A percentile compares a stretch with the other conserved stretches of the same genome.
phyloP scores from a whole-genome alignment of 2,888 invertebrate genomes.

The Dynastes tityus region DNA sequence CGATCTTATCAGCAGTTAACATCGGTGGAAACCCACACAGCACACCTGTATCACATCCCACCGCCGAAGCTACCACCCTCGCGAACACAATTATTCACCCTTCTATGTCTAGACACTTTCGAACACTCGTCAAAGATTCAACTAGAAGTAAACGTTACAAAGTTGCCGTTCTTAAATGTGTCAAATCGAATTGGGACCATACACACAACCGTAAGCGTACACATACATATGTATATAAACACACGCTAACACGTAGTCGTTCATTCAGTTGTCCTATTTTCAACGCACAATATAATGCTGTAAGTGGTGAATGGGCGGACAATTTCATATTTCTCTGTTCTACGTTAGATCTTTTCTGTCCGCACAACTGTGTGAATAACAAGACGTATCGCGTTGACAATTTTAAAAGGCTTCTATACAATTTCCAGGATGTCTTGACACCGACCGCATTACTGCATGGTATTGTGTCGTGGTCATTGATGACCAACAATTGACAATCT shows the following conservation, averaged over 20 bases:
- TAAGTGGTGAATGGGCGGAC: constrained; percentile 40
- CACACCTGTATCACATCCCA: constrained; percentile 55
- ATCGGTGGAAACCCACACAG: constrained; percentile 55
- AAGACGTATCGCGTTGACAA: not conserved
- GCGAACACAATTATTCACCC: constrained; percentile 53
- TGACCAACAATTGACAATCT: not conserved
- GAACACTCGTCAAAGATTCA: constrained; percentile 44
- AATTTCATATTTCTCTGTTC: constrained; percentile 22
- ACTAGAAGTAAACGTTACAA: constrained; percentile 35
- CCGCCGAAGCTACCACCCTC: constrained; percentile 50
- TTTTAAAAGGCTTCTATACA: constrained; percentile 4
- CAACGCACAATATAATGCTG: constrained; percentile 37
- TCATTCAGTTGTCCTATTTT: constrained; percentile 43
- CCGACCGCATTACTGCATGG: not conserved
- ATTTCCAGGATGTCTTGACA: constrained; percentile 5
- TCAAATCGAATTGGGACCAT: constrained; percentile 34
- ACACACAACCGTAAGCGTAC: not conserved
- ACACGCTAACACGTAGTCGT: constrained; percentile 29
- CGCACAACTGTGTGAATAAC: not conserved
- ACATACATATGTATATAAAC: not conserved
- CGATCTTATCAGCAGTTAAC: constrained; percentile 53
- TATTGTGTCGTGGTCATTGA: constrained; percentile 10
- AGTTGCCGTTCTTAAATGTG: constrained; percentile 14
- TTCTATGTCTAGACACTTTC: constrained; percentile 49
- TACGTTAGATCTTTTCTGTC: constrained; percentile 6